Evolutionary conservation across 2,888 invertebrate species (phyloP).

Genomic region (Orchestes rusci): DNA sequence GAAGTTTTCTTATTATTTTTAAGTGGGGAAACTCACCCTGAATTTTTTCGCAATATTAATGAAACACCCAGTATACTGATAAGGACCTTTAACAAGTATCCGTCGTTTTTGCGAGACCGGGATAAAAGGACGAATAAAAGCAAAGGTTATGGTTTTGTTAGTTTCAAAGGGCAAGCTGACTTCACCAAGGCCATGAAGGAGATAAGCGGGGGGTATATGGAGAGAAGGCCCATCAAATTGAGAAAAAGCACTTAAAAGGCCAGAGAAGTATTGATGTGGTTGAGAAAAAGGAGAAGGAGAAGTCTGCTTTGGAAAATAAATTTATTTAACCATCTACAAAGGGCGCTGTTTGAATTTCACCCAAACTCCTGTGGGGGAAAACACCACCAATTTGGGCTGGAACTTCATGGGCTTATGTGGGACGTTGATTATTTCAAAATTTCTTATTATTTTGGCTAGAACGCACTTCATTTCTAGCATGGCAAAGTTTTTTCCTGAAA

Average conservation of each 20-base stretch:
- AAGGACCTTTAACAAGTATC: too few relatives aligned
- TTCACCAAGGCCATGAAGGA: constrained; percentile 98
- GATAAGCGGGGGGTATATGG: constrained; percentile 99
- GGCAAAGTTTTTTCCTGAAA: constrained; percentile 42
- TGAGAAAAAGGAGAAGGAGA: constrained; percentile 93
- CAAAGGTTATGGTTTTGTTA: constrained; percentile 98
- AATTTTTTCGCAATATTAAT: too few relatives aligned
- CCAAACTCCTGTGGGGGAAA: constrained; percentile 18
- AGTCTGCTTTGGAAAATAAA: constrained; percentile 74
- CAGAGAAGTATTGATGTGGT: constrained; percentile 87
- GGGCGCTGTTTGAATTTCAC: too few relatives aligned
- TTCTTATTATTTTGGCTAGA: constrained; percentile 48
- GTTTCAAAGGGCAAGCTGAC: constrained; percentile 95
- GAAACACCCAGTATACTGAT: too few relatives aligned
- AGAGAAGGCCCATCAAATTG: constrained; percentile 95
- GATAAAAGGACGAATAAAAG: constrained; percentile 97
- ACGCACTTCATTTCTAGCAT: constrained; percentile 51
- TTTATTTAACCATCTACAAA: too few relatives aligned
- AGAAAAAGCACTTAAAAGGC: constrained; percentile 96
- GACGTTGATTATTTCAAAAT: constrained; percentile 38
- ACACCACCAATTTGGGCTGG: constrained; percentile 14
- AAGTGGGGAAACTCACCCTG: too few relatives aligned
- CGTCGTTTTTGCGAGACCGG: constrained; percentile 87
- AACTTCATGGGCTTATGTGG: constrained; percentile 11
- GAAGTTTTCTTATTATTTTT: too few relatives aligned